A percentile compares a stretch with the other conserved stretches of the same genome.
These are phyloP conservation scores for Lasioglossum zephyrum DNA, from an alignment of 2,888 invertebrate species.

Conservation along the genomic window DNA sequence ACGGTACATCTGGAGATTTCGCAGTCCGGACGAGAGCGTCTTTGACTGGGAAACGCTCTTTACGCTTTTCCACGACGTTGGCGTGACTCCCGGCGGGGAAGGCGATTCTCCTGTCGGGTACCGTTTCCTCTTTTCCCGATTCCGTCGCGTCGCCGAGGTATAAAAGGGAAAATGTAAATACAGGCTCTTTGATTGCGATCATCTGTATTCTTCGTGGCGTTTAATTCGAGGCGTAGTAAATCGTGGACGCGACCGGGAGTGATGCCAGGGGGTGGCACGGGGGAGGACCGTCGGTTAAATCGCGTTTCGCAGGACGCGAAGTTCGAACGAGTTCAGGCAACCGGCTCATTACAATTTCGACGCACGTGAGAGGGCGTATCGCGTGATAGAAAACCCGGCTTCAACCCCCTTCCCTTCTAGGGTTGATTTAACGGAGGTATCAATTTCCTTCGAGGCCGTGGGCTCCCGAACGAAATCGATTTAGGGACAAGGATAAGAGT, in stretches of 20 bases:
- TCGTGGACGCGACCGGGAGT: not conserved
- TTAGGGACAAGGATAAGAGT: slow-evolving; percentile 49
- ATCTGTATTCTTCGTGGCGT: not conserved
- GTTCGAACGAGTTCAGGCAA: slow-evolving; percentile 3
- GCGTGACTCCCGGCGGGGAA: slow-evolving; percentile 6
- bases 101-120: not conserved
- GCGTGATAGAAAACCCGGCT: slow-evolving; percentile 48
- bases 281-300: not conserved
- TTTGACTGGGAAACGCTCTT: slow-evolving; percentile 8
- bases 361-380: slow-evolving; percentile 37
- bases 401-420: not conserved
- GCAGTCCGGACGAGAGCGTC: slow-evolving; percentile 5
- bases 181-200: not conserved
- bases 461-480: slow-evolving; percentile 45
- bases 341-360: slow-evolving; percentile 18
- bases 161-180: not conserved
- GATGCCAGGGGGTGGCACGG: not conserved
- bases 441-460: slow-evolving; percentile 48
- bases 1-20: slow-evolving; percentile 4
- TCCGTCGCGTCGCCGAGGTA: not conserved
- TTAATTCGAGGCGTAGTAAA: slow-evolving; percentile 5
- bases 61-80: not conserved
- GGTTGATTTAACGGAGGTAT: slow-evolving; percentile 42
- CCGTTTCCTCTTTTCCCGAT: not conserved
- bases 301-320: slow-evolving; percentile 3